Conservation (phyloP, 1,140 invertebrate genomes). For the Cydia fagiglandana region DNA sequence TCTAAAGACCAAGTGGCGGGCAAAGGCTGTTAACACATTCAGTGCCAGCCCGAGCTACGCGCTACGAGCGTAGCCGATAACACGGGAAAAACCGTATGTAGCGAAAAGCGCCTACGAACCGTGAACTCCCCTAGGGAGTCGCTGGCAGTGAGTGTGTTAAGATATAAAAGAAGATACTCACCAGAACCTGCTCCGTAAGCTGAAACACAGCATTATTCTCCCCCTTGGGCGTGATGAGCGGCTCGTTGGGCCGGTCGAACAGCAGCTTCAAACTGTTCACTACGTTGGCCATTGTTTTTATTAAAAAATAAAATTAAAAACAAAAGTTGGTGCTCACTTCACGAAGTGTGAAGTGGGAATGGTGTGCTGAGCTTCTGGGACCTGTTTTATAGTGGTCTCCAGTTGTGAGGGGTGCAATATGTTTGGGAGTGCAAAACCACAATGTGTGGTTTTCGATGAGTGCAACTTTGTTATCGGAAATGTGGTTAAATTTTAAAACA, state of each 20-base stretch:
- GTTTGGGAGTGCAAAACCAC: constrained; percentile 53
- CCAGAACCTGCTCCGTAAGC: constrained; percentile 62
- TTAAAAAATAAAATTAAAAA: constrained; percentile 34
- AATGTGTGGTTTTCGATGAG: constrained; percentile 20
- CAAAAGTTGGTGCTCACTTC: constrained; percentile 49
- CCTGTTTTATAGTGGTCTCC: constrained; percentile 22
- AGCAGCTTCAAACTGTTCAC: constrained; percentile 58
- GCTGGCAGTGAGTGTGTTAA: too few relatives aligned
- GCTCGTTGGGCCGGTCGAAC: constrained; percentile 74
- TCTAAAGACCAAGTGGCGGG: not conserved
- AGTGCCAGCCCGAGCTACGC: too few relatives aligned
- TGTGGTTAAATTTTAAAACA: not conserved
- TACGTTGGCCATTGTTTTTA: constrained; percentile 51
- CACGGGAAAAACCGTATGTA: too few relatives aligned
- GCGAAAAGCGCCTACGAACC: too few relatives aligned
- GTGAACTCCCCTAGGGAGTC: too few relatives aligned
- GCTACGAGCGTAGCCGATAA: too few relatives aligned
- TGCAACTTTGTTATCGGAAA: constrained; percentile 2
- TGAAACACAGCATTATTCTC: constrained; percentile 66
- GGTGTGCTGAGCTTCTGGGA: constrained; percentile 5
- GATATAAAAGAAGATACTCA: constrained; percentile 47
- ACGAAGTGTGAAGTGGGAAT: constrained; percentile 63
- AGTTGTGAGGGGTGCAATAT: constrained; percentile 43
- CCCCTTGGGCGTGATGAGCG: constrained; percentile 72
- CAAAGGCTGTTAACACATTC: not conserved